Percentiles rank a stretch among this genome's conserved stretches.
phyloP scores from a whole-genome alignment of 30 jellyfish, hydroid and myxozoan species.

The Turritopsis rubra region DNA sequence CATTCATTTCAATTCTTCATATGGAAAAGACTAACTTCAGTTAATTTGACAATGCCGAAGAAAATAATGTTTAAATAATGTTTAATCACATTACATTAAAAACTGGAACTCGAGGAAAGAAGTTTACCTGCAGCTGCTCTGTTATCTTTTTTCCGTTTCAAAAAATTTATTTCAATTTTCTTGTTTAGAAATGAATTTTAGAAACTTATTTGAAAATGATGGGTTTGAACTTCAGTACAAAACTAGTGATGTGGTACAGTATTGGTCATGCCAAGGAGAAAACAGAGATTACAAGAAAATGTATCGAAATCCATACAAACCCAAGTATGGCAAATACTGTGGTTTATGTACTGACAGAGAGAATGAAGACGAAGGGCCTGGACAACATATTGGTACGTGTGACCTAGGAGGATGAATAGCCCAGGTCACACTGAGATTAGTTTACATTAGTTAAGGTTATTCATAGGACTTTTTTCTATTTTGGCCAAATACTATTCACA shows the following conservation, averaged over 20 bases:
- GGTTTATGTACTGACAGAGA: conserved; percentile 61
- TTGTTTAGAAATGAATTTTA: background rate
- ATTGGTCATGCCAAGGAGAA: conserved; percentile 14
- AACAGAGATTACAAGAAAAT: background rate
- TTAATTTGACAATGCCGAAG: no score
- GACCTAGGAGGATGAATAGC: no score
- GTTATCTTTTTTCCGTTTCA: background rate
- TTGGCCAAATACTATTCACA: no score
- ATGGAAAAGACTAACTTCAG: no score
- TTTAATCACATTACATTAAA: no score
- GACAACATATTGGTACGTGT: conserved; percentile 74
- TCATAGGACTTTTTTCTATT: no score
- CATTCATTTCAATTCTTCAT: background rate
- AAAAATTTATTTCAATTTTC: background rate
- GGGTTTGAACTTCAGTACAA: background rate
- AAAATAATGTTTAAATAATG: no score
- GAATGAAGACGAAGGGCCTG: conserved; percentile 82
- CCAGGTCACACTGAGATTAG: no score
- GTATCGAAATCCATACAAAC: conserved; percentile 10
- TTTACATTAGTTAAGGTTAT: no score
- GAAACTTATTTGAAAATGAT: background rate
- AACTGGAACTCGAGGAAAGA: no score
- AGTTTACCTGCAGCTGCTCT: no score
- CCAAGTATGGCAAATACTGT: conserved; percentile 5
- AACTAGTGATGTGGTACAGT: background rate